These are phyloP conservation scores for Scelioninae gen. 2 DNA, from an alignment of 2,888 invertebrate genomes.

Conservation along the genomic window DNA sequence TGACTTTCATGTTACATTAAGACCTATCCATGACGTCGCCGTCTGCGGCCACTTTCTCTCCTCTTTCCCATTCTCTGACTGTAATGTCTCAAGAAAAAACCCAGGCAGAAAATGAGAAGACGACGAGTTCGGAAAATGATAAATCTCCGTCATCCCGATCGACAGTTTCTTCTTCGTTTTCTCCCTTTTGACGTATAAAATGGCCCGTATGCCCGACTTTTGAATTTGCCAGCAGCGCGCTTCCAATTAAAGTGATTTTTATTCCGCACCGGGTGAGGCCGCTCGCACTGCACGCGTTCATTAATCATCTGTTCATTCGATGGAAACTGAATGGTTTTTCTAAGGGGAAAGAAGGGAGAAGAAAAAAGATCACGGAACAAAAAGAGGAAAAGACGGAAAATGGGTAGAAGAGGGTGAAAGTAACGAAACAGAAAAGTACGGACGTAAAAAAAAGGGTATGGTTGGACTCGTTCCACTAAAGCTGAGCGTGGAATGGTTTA, in stretches of 20 bases:
- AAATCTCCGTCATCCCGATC: slow-evolving; percentile 54
- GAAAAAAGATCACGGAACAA: slow-evolving; percentile 39
- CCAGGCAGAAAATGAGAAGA: slow-evolving; percentile 47
- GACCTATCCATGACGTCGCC: slow-evolving; percentile 15
- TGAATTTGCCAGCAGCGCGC: slow-evolving; percentile 57
- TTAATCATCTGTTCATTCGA: slow-evolving; percentile 68
- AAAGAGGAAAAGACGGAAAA: slow-evolving; percentile 32
- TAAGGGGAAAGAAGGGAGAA: slow-evolving; percentile 34
- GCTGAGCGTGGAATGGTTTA: slow-evolving; percentile 63
- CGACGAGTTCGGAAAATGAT: slow-evolving; percentile 51
- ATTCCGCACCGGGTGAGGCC: slow-evolving; percentile 48
- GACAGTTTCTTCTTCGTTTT: slow-evolving; percentile 48
- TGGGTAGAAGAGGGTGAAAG: slow-evolving; percentile 51
- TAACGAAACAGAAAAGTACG: slow-evolving; percentile 63
- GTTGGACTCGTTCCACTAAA: slow-evolving; percentile 44
- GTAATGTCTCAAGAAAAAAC: slow-evolving; percentile 42
- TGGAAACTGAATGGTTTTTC: slow-evolving; percentile 64
- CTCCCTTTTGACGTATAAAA: slow-evolving; percentile 50
- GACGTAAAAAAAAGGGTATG: slow-evolving; percentile 25
- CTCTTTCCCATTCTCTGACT: slow-evolving; percentile 6
- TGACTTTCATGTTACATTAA: slow-evolving; percentile 21
- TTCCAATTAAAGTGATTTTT: slow-evolving; percentile 63
- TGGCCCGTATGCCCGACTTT: slow-evolving; percentile 57
- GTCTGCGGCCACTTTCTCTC: slow-evolving; percentile 14
- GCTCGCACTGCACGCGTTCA: slow-evolving; percentile 59